A percentile compares a stretch with the other conserved stretches of the same genome.
Evolutionary conservation across 2,113 vertebrate genomes (phyloP).

Genomic region (Ovibos moschatus): DNA sequence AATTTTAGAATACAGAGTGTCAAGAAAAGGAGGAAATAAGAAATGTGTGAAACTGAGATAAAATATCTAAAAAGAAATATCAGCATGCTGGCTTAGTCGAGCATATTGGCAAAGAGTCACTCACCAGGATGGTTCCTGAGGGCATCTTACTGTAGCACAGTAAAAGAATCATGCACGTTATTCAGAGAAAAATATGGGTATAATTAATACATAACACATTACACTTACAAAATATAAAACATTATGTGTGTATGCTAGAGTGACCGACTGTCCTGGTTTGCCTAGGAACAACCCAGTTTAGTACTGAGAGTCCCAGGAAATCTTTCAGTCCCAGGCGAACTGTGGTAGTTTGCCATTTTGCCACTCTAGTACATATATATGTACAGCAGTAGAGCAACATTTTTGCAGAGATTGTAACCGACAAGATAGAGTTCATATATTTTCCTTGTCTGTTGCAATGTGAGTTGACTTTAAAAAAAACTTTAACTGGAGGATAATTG

Average conservation of each 20-base stretch:
- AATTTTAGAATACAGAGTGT: neutral
- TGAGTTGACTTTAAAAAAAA: neutral
- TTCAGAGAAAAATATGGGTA: neutral
- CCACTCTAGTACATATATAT: neutral
- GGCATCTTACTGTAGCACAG: neutral
- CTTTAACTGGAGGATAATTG: neutral
- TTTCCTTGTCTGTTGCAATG: neutral
- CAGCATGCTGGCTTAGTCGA: neutral
- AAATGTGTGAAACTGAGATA: neutral
- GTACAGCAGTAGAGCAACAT: neutral
- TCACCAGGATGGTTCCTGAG: neutral
- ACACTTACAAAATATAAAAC: neutral
- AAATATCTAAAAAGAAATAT: neutral
- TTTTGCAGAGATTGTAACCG: neutral
- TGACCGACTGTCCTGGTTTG: neutral
- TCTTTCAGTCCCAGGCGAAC: neutral
- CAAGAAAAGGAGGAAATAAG: neutral
- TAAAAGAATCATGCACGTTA: neutral
- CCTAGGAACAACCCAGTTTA: neutral
- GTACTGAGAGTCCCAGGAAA: neutral
- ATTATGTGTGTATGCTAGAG: neutral
- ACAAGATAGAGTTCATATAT: neutral
- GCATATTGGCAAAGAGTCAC: neutral
- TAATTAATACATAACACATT: neutral
- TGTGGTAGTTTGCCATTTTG: neutral